phyloP scores from a whole-genome alignment of 2,113 vertebrate genomes.

The Etia nguti region DNA sequence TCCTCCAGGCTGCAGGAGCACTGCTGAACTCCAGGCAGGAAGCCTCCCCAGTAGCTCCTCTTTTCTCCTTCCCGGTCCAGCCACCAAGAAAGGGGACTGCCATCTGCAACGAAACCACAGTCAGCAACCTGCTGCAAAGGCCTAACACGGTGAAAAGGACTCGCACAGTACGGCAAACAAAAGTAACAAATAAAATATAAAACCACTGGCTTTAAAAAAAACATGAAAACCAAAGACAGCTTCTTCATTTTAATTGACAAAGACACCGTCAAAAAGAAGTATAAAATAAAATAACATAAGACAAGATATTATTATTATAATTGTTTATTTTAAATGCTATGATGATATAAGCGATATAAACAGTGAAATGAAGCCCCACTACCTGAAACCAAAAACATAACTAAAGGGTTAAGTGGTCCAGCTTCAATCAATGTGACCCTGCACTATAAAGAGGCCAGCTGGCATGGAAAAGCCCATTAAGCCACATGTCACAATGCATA shows the following conservation, averaged over 20 bases:
- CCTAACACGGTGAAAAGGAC: neutral
- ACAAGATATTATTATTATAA: neutral
- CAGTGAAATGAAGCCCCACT: neutral
- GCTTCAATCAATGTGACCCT: conserved; percentile 49
- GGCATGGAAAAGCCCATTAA: conserved; percentile 37
- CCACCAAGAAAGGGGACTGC: conserved; percentile 92
- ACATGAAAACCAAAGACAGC: neutral
- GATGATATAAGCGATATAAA: neutral
- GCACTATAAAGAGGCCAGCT: conserved; percentile 11
- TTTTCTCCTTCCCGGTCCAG: conserved; percentile 84
- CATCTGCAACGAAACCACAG: conserved; percentile 74
- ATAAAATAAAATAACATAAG: neutral
- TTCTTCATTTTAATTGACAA: neutral
- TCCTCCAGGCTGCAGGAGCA: conserved; percentile 94
- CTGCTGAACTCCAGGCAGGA: conserved; percentile 86
- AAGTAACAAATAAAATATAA: neutral
- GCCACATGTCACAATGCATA: conserved; percentile 41
- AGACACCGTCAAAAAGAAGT: neutral
- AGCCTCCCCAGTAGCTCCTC: conserved; percentile 93
- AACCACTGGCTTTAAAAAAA: neutral
- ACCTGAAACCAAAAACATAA: neutral
- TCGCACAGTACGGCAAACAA: neutral
- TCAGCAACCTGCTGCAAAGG: neutral
- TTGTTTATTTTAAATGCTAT: neutral
- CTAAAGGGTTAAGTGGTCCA: conserved; percentile 29